phyloP scores from a whole-genome alignment of 2,888 invertebrate species.

The Hesperia comma region DNA sequence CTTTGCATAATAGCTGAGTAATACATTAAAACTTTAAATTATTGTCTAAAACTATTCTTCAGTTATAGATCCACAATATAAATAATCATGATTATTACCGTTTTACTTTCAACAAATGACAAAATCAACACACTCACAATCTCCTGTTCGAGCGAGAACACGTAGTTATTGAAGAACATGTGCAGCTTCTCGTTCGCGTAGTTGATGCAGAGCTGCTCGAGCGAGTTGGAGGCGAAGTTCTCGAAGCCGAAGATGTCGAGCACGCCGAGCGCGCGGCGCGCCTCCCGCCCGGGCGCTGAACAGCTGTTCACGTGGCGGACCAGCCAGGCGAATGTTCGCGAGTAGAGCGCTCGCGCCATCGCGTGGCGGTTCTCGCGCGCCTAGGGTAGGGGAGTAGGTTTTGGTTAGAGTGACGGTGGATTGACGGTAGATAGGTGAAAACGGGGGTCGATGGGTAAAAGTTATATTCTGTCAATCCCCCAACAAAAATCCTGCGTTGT shows the following conservation, averaged over 20 bases:
- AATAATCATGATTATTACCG: too few species aligned
- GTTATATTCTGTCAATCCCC: too few species aligned
- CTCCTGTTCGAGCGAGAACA: conserved; percentile 96
- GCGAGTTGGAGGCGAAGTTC: conserved; percentile 95
- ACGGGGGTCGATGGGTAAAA: too few species aligned
- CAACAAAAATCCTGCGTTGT: too few species aligned
- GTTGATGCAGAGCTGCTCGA: conserved; percentile 96
- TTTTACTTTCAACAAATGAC: too few species aligned
- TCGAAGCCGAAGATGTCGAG: conserved; percentile 97
- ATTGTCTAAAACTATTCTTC: too few species aligned
- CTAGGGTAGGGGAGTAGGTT: conserved; percentile 60
- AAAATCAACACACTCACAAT: conserved; percentile 86
- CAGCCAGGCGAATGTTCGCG: conserved; percentile 95
- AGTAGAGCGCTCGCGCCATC: conserved; percentile 96
- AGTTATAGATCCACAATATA: too few species aligned
- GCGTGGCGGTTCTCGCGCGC: conserved; percentile 96
- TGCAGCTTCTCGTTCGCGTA: conserved; percentile 97
- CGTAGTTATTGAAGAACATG: conserved; percentile 98
- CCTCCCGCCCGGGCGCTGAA: conserved; percentile 94
- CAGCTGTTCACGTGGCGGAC: conserved; percentile 96
- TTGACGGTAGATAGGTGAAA: neutral
- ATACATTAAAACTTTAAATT: too few species aligned
- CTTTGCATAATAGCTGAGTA: too few species aligned
- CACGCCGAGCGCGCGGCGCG: conserved; percentile 90
- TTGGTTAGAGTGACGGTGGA: neutral